phyloP scores from a whole-genome alignment of 2,888 invertebrate genomes.

The Lissonota sp. region DNA sequence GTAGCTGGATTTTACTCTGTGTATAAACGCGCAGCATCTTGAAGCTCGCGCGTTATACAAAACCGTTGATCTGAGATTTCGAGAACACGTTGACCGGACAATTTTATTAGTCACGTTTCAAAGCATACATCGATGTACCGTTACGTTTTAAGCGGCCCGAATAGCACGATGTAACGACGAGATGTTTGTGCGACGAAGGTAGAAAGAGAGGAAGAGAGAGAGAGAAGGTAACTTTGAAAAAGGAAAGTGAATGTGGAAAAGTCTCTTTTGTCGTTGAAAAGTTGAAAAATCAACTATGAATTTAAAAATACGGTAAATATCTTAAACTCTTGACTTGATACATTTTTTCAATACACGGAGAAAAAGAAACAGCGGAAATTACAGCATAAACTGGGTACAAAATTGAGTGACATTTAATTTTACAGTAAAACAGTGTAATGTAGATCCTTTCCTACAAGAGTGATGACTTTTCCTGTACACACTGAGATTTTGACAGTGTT shows the following conservation, averaged over 20 bases:
- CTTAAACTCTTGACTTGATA: too few species aligned
- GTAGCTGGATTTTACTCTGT: conserved; percentile 20
- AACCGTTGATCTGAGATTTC: conserved; percentile 56
- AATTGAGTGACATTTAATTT: too few species aligned
- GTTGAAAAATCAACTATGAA: background rate
- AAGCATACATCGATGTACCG: conserved; percentile 31
- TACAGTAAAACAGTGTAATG: too few species aligned
- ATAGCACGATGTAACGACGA: too few species aligned
- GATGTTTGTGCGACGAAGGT: conserved; percentile 6
- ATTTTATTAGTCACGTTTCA: conserved; percentile 63
- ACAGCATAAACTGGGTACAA: too few species aligned
- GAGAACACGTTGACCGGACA: conserved; percentile 59
- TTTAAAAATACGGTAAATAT: too few species aligned
- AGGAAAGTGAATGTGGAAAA: conserved; percentile 54
- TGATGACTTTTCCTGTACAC: too few species aligned
- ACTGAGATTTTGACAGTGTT: too few species aligned
- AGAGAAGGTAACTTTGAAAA: conserved; percentile 39
- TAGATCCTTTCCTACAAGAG: too few species aligned
- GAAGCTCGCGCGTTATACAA: conserved; percentile 19
- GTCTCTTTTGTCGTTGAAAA: conserved; percentile 1
- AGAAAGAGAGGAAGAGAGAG: background rate
- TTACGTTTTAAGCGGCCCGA: conserved; percentile 54
- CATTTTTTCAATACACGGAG: too few species aligned
- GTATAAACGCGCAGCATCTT: background rate
- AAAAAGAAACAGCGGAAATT: too few species aligned